phyloP scores from a whole-genome alignment of 2,113 vertebrate genomes.

The Mirounga angustirostris region DNA sequence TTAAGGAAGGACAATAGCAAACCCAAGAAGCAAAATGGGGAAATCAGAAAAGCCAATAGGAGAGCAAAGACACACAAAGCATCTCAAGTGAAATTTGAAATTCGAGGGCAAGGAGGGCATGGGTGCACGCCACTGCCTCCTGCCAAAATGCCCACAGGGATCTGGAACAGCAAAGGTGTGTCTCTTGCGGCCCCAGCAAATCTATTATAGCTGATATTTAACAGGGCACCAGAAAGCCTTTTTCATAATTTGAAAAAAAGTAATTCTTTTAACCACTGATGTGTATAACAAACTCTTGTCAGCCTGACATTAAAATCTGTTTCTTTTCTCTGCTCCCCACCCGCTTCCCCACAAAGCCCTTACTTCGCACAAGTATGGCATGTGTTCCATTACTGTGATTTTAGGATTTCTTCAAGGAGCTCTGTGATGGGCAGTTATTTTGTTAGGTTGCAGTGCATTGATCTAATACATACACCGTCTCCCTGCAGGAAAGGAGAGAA shows the following conservation, averaged over 20 bases:
- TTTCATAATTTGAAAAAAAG: slow-evolving; percentile 71
- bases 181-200: slow-evolving; percentile 65
- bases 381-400: slow-evolving; percentile 67
- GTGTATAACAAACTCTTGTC: slow-evolving; percentile 80
- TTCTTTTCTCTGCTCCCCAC: slow-evolving; percentile 74
- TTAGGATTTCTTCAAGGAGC: slow-evolving; percentile 61
- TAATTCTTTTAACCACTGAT: slow-evolving; percentile 80
- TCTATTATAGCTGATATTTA: slow-evolving; percentile 29
- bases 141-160: slow-evolving; percentile 73
- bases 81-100: slow-evolving; percentile 2
- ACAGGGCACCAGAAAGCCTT: slow-evolving; percentile 50
- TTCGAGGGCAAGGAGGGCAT: not conserved
- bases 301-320: slow-evolving; percentile 82
- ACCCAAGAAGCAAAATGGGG: slow-evolving; percentile 77
- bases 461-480: not conserved
- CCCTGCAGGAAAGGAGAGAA: not conserved
- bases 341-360: slow-evolving; percentile 20
- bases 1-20: slow-evolving; percentile 75
- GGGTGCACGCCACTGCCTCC: slow-evolving; percentile 16
- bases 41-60: slow-evolving; percentile 82
- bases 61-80: slow-evolving; percentile 17
- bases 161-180: slow-evolving; percentile 73
- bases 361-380: slow-evolving; percentile 50
- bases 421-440: slow-evolving; percentile 56
- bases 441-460: not conserved